Percentiles rank a stretch among this genome's conserved stretches.
Conservation (phyloP, 2,113 vertebrate species). For the Salvelinus fontinalis region DNA sequence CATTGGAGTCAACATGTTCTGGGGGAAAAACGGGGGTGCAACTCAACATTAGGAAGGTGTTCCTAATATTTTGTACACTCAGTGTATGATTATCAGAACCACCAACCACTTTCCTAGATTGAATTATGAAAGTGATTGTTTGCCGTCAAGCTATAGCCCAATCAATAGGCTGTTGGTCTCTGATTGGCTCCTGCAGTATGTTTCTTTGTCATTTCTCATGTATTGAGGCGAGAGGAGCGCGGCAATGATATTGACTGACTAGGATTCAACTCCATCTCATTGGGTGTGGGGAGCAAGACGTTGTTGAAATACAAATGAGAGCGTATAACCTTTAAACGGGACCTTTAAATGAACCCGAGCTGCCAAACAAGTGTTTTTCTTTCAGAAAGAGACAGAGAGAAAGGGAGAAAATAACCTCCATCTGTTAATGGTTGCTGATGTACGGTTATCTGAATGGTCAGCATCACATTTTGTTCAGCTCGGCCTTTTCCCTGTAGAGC, state of each 20-base stretch:
- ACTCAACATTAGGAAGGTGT: no score
- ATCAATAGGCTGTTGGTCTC: constrained; percentile 20
- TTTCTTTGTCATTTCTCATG: constrained; percentile 28
- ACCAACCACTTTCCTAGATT: constrained; percentile 52
- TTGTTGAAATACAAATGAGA: neutral
- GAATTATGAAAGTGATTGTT: constrained; percentile 39
- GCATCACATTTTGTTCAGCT: constrained; percentile 8
- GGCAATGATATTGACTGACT: constrained; percentile 4
- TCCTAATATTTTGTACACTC: no score
- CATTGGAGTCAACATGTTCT: no score
- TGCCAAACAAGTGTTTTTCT: constrained; percentile 13
- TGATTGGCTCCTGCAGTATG: neutral
- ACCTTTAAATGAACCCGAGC: neutral
- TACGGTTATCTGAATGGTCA: no score
- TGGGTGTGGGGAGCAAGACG: neutral
- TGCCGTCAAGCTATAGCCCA: constrained; percentile 13
- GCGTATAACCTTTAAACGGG: neutral
- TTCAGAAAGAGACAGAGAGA: neutral
- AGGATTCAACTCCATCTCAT: constrained; percentile 11
- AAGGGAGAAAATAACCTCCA: neutral
- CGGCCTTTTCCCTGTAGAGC: constrained; percentile 39
- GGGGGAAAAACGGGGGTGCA: no score
- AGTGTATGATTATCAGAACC: constrained; percentile 9
- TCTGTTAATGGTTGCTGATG: constrained; percentile 23
- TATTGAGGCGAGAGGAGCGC: neutral